Conservation (phyloP, 2,113 vertebrate species). For the Pipra filicauda region DNA sequence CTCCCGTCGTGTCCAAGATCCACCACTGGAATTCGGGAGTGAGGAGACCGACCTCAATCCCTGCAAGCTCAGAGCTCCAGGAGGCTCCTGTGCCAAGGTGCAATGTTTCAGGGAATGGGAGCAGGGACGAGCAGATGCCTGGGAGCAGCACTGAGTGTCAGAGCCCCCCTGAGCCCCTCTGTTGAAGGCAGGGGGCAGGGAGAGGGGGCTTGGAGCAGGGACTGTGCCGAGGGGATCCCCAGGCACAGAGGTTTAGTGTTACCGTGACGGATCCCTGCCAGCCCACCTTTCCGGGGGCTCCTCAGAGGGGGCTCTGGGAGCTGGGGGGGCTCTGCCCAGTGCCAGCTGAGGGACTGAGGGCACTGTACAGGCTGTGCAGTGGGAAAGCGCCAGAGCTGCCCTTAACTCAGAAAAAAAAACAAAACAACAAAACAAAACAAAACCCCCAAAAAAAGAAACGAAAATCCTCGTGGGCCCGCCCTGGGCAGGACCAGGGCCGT, state of each 20-base stretch:
- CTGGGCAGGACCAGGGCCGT: not conserved
- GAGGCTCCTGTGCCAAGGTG: not conserved
- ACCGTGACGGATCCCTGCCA: not conserved
- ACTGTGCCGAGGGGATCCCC: not conserved
- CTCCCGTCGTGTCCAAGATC: fast-evolving
- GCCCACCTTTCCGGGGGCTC: not conserved
- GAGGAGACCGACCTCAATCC: not conserved
- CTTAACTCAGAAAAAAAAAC: conserved; percentile 8
- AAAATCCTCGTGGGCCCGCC: not conserved
- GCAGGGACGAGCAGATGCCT: not conserved
- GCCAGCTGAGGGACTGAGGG: not conserved
- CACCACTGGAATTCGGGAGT: fast-evolving
- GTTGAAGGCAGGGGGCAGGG: not conserved
- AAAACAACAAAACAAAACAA: not conserved
- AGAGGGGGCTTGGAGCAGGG: not conserved
- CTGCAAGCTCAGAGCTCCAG: not conserved
- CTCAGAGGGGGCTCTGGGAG: not conserved
- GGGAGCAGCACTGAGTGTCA: not conserved
- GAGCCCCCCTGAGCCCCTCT: not conserved
- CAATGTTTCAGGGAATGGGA: not conserved
- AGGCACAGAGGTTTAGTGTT: conserved; percentile 13
- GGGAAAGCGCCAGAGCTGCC: conserved; percentile 61
- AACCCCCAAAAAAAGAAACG: too few relatives aligned
- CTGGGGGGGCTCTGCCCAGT: not conserved
- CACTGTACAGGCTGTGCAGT: not conserved